Evolutionary conservation across 2,113 vertebrate genomes (phyloP).

Genomic region (Baryphthengus martii): DNA sequence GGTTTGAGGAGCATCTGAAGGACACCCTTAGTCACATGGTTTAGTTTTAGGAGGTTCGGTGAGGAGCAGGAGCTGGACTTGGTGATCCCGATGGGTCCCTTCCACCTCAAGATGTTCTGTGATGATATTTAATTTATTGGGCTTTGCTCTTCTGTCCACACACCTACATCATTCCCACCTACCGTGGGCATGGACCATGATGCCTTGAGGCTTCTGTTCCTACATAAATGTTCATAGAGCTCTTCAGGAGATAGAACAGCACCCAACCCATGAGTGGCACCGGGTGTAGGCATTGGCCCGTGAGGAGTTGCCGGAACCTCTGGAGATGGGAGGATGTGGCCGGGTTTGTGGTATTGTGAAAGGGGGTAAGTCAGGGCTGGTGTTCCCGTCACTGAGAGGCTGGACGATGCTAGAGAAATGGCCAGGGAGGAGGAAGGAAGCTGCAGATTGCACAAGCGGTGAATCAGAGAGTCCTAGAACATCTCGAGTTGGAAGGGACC

Average conservation of each 20-base stretch:
- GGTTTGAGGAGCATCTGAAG: neutral
- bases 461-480: neutral
- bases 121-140: neutral
- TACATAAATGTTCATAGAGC: neutral
- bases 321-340: neutral
- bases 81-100: neutral
- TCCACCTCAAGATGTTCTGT: too few species aligned
- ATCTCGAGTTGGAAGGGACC: neutral
- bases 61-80: neutral
- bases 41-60: neutral
- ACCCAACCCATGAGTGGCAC: neutral
- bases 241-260: neutral
- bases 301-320: neutral
- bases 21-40: neutral
- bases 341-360: neutral
- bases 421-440: neutral
- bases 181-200: neutral
- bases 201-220: neutral
- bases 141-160: neutral
- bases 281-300: neutral
- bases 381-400: neutral
- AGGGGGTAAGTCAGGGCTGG: neutral
- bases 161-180: neutral
- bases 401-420: neutral
- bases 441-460: neutral